Percentiles rank a stretch among this genome's conserved stretches.
Conservation (phyloP, 2,113 vertebrate genomes). For the Tetrax tetrax region DNA sequence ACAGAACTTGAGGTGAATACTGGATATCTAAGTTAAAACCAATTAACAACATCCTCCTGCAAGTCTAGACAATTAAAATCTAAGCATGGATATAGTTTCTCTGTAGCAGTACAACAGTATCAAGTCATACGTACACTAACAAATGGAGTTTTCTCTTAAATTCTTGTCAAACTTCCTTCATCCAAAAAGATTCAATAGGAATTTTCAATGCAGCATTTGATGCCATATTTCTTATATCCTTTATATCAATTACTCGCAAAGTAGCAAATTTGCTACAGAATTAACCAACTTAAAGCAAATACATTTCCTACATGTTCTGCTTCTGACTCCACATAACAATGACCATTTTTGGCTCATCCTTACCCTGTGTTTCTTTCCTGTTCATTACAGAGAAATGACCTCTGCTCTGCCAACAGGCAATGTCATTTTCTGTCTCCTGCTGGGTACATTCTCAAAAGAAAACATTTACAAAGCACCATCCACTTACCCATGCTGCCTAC, state of each 20-base stretch:
- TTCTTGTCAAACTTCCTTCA: neutral
- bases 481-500: slow-evolving; percentile 12
- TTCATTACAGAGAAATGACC: neutral
- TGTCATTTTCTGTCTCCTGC: slow-evolving; percentile 29
- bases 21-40: neutral
- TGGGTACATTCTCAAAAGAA: neutral
- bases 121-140: neutral
- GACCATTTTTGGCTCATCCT: neutral
- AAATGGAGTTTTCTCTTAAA: neutral
- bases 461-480: slow-evolving; percentile 19
- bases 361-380: neutral
- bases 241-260: neutral
- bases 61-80: neutral
- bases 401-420: neutral
- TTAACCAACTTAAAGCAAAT: neutral
- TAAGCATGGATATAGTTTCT: neutral
- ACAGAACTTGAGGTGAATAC: neutral
- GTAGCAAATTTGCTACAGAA: neutral
- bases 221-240: neutral
- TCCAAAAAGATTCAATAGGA: neutral
- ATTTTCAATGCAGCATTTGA: neutral
- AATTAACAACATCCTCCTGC: neutral
- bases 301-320: neutral
- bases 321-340: neutral
- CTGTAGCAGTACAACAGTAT: neutral